Evolutionary conservation across 1,140 invertebrate species (phyloP).

Genomic region (Cepaea nemoralis): DNA sequence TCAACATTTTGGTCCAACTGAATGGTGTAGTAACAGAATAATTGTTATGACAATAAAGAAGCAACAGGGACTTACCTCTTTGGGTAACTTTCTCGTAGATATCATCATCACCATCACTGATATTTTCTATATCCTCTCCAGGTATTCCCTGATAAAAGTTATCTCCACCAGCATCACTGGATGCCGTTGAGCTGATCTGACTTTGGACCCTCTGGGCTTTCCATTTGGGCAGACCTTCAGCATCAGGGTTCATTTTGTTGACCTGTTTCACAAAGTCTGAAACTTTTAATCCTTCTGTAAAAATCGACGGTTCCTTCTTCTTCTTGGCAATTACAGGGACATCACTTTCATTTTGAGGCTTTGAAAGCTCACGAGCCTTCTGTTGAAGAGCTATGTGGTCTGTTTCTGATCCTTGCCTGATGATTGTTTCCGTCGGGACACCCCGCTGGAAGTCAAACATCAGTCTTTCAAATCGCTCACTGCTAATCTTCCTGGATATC

Average conservation of each 20-base stretch:
- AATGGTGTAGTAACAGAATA: too few relatives aligned
- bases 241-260: conserved; percentile 45
- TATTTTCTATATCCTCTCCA: conserved; percentile 9
- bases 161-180: conserved; percentile 37
- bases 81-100: conserved; percentile 34
- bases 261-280: conserved; percentile 54
- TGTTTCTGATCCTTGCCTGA: conserved; percentile 30
- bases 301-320: conserved; percentile 51
- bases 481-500: conserved; percentile 43
- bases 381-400: conserved; percentile 48
- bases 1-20: too few relatives aligned
- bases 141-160: conserved; percentile 38
- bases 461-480: conserved; percentile 49
- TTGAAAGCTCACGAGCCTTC: conserved; percentile 40
- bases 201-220: conserved; percentile 20
- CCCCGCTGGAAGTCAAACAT: conserved; percentile 53
- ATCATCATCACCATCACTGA: conserved; percentile 19
- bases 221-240: conserved; percentile 30
- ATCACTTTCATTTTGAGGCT: neutral
- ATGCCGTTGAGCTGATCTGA: conserved; percentile 32
- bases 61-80: conserved; percentile 16
- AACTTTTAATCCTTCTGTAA: conserved; percentile 50
- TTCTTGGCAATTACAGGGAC: conserved; percentile 39
- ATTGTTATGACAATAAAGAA: too few relatives aligned
- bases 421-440: conserved; percentile 42